Conservation (phyloP, 1,140 invertebrate species). For the Cherax quadricarinatus region DNA sequence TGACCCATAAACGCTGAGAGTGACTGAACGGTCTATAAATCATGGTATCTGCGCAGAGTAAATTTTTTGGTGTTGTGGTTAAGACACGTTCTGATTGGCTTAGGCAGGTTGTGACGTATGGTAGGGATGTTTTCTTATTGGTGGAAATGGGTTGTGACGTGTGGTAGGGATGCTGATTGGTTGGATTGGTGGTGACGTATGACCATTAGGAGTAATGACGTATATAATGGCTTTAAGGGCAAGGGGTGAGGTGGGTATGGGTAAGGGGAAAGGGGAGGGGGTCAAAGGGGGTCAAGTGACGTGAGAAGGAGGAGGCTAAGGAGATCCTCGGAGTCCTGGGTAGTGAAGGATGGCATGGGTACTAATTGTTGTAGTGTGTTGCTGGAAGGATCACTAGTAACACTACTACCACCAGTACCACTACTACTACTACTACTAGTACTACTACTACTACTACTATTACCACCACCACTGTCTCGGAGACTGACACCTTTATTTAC, state of each 20-base stretch:
- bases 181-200: constrained; percentile 40
- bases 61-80: no score
- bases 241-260: no score
- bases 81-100: no score
- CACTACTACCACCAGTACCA: not conserved
- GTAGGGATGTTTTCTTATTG: not conserved
- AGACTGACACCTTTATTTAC: not conserved
- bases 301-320: constrained; percentile 22
- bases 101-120: constrained; percentile 22
- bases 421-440: no score
- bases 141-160: no score
- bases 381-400: not conserved
- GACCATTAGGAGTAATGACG: constrained; percentile 34
- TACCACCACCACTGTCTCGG: not conserved
- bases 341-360: not conserved
- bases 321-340: constrained; percentile 1
- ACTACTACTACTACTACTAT: not conserved
- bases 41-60: no score
- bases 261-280: no score
- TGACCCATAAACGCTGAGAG: no score
- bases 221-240: constrained; percentile 33
- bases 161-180: constrained; percentile 1
- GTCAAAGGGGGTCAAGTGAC: constrained; percentile 32
- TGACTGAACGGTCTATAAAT: no score
- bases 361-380: not conserved